phyloP scores from a whole-genome alignment of 64 coral and sea anemone genomes.

The Anthopleura sola region DNA sequence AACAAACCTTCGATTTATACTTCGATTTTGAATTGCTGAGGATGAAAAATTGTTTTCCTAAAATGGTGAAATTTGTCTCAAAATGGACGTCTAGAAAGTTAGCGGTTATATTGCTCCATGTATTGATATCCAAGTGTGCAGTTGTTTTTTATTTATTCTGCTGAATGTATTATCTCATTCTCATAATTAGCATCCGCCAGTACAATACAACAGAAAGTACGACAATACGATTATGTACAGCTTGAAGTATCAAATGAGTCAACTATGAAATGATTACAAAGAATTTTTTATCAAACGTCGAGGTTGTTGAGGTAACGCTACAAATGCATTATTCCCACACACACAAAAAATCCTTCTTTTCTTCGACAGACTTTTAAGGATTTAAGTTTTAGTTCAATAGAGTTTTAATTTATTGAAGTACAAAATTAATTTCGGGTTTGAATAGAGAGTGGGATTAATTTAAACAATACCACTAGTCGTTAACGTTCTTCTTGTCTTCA shows the following conservation, averaged over 20 bases:
- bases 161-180: background rate
- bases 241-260: background rate
- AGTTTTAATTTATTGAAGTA: background rate
- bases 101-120: too few species aligned
- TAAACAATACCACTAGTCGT: too few species aligned
- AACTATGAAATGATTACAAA: too few species aligned
- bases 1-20: too few species aligned
- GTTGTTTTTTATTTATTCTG: too few species aligned
- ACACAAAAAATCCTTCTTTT: background rate
- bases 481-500: too few species aligned
- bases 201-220: background rate
- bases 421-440: background rate
- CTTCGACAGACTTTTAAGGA: background rate
- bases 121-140: too few species aligned
- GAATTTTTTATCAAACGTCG: background rate
- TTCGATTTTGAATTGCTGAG: too few species aligned
- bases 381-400: background rate
- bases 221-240: background rate
- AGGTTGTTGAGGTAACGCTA: conserved; percentile 1
- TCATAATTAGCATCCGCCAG: background rate
- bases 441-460: background rate
- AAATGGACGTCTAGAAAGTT: too few species aligned
- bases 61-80: too few species aligned
- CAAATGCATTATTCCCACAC: background rate
- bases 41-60: too few species aligned